Evolutionary conservation across 2,113 vertebrate genomes (phyloP), one percentile per base, ranked within the genome.

Genomic region (Epinephelus lanceolatus): DNA sequence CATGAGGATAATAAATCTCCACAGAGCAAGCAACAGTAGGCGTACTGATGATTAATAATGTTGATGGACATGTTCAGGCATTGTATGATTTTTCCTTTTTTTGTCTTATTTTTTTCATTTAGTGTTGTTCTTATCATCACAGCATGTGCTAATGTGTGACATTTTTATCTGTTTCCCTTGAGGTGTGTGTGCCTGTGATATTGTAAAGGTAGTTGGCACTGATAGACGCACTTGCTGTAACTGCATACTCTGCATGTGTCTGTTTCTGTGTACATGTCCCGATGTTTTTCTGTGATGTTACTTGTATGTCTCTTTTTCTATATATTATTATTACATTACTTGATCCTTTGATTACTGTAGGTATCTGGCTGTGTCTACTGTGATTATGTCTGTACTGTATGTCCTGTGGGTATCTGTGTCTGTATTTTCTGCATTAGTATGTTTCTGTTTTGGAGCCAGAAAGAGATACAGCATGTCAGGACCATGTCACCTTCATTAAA

Each of bases 11-110:
- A 92, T 88, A 89, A 67, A 85, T 82, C 82, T 87, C 84, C 78
- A 84, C 53, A 83, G 83, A 88, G 79, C 70, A 82, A 49, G 77
- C 74, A 89, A 55, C 75, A 80, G 89, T 86, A 55, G 81, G 81
- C 60, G 71, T 83, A 56, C 77, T 84, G 83, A 85, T 86, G 83
- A 93, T 90, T 89, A 89, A 91, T 92, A 87, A 84, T 78, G 57
- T 71, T 89, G 88, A 91, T 90, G 76, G 87, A 88, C 90, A 68
- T 70, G 82, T 71, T 83, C 72, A 6, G 42, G 67, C 65, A 75
- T 79, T 83, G 88, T 85, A 19, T 69, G 37, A 23, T 19, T 78
- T 42, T 60, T 62, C 23, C 61, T 78, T 11, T 23, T 2, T 9
- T 42, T 45, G 1, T 45, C 13, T 10, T 45, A 17, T 59, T 56